A percentile compares a stretch with the other conserved stretches of the same genome.
phyloP scores from a whole-genome alignment of 2,888 invertebrate genomes.

The Xylota sylvarum region DNA sequence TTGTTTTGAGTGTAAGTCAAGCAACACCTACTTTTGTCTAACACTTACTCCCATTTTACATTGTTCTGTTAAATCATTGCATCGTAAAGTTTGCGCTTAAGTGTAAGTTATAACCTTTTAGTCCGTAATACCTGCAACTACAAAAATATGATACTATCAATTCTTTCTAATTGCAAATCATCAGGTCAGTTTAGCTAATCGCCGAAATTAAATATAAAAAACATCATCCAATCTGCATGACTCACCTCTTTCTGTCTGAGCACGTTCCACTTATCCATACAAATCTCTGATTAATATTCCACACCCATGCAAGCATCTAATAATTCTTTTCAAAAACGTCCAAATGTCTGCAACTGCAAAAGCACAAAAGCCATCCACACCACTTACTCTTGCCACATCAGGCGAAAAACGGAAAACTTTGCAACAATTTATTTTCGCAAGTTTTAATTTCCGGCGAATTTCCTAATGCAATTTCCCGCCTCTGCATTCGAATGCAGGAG shows the following conservation, averaged over 20 bases:
- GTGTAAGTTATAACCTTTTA: too few relatives aligned
- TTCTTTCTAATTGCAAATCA: too few relatives aligned
- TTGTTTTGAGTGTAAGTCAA: too few relatives aligned
- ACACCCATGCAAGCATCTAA: slow-evolving; percentile 79
- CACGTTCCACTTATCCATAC: slow-evolving; percentile 48
- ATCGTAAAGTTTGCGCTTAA: too few relatives aligned
- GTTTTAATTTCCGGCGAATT: slow-evolving; percentile 83
- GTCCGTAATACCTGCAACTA: too few relatives aligned
- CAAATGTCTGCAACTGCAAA: slow-evolving; percentile 52
- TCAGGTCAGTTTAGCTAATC: too few relatives aligned
- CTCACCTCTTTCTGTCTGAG: slow-evolving; percentile 50
- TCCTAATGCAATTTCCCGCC: slow-evolving; percentile 82
- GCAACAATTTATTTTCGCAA: slow-evolving; percentile 82
- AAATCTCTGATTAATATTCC: slow-evolving; percentile 75
- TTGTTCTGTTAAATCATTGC: too few relatives aligned
- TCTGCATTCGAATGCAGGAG: slow-evolving; percentile 63
- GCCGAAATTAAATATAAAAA: not conserved
- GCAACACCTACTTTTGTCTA: too few relatives aligned
- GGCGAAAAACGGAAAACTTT: slow-evolving; percentile 54
- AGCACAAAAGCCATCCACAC: slow-evolving; percentile 44
- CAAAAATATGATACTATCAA: too few relatives aligned
- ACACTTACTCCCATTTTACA: too few relatives aligned
- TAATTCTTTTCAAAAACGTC: slow-evolving; percentile 78
- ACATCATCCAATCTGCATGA: not conserved
- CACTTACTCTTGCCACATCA: not conserved